Conservation (phyloP, 2,797 vertebrate genomes). For the Eulemur rubriventer region DNA sequence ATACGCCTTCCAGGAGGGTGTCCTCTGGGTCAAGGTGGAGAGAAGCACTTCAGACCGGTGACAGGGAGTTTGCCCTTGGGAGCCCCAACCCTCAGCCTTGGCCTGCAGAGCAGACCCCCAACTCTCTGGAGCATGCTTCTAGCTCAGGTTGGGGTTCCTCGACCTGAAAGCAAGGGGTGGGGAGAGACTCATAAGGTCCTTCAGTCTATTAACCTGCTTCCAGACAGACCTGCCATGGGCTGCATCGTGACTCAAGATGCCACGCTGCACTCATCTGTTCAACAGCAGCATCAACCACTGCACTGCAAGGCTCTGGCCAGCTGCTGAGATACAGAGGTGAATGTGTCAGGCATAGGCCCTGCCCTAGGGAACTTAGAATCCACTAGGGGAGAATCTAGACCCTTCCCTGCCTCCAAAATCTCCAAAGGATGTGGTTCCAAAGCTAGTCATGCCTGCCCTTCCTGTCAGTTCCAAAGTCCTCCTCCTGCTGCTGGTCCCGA, state of each 20-base stretch:
- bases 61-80: neutral
- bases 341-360: neutral
- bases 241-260: neutral
- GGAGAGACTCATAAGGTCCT: neutral
- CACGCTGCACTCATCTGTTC: neutral
- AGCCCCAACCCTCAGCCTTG: too few relatives aligned
- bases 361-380: neutral
- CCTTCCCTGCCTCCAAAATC: neutral
- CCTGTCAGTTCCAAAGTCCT: neutral
- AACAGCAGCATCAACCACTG: neutral
- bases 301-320: rapidly evolving
- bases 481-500: neutral
- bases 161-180: neutral
- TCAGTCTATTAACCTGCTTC: neutral
- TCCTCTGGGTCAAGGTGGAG: neutral
- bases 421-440: neutral
- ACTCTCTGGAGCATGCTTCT: neutral
- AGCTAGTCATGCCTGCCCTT: neutral
- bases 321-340: neutral
- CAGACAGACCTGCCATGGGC: neutral
- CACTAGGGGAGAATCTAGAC: neutral
- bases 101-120: neutral
- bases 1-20: neutral
- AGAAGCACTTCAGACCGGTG: neutral
- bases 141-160: neutral